Evolutionary conservation across 1,140 invertebrate genomes (phyloP), one percentile per base, ranked within the genome.

Genomic region (Halyomorpha halys): DNA sequence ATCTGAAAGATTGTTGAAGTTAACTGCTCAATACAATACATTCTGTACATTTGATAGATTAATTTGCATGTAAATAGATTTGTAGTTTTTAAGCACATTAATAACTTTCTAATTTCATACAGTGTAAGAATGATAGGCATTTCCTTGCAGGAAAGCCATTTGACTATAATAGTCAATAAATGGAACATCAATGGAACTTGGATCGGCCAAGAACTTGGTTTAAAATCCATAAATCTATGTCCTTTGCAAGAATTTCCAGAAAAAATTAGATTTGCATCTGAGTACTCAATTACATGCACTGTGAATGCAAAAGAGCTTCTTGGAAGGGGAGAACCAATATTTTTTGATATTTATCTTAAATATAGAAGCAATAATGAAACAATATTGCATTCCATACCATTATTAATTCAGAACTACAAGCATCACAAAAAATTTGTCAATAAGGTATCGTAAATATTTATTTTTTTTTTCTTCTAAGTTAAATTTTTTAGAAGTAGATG

Each of bases 321-420:
- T 23, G 13, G 16, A 63, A 74, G 78, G 66, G 59, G 67, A 54
- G 70, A 75, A 66, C 18, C 25, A 18, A 71, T 78, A 71, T 80
- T 87, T 73, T 76, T 77, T 69, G 79, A 81, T 61, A 74, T 83
- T 6, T 87, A 78, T 73, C 73, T 84, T 49, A 73, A 76, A 61
- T 81, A 78, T 70, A 74, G 64, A 59, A 71, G 78, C n/a, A 71
- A 74, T 47, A 74, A 73, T 11, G 74, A 74, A 65, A 72, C 71
- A 44, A 70, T 78, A 65, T 70, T 86, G 15, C 80, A 82, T 70
- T 72, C 79, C 44, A 69, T 86, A 19, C 85, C 86, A 8, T 71
- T 86, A 19, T 73, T 81, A 62, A 75, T 82, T 23, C 71, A 71
- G 18, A 80, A 75, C 15, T 66, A 72, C 11, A 67, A 69, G 64